These are phyloP conservation scores for Penaeus chinensis DNA, from an alignment of 1,140 invertebrate genomes.

Conservation along the genomic window DNA sequence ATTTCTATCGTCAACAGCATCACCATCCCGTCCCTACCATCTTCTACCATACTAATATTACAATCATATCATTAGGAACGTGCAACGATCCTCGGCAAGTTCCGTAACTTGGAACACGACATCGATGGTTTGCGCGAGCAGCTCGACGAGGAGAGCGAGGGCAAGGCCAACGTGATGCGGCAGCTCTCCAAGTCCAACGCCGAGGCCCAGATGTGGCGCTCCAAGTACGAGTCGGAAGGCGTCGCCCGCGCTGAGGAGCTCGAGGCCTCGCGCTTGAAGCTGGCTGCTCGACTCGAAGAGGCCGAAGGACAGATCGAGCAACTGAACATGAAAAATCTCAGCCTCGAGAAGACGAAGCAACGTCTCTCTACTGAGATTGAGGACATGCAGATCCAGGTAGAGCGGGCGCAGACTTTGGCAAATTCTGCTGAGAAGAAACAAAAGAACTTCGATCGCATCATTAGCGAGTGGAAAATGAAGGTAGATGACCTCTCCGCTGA, in stretches of 20 bases:
- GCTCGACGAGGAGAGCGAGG: conserved; percentile 72
- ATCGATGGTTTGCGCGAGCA: conserved; percentile 72
- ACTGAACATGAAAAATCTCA: conserved; percentile 72
- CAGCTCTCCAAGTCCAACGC: conserved; percentile 71
- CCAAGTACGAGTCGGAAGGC: no score
- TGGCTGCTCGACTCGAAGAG: no score
- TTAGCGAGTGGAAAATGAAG: no score
- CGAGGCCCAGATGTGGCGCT: no score
- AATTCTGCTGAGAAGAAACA: no score
- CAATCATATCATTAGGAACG: not conserved
- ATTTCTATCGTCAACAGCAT: no score
- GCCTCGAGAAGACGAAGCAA: conserved; percentile 74
- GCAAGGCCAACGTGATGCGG: conserved; percentile 77
- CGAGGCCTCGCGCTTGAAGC: no score
- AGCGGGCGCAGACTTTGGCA: conserved; percentile 74
- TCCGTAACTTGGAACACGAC: conserved; percentile 72
- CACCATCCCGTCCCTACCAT: no score
- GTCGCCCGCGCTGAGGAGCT: no score
- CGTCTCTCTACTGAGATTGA: conserved; percentile 73
- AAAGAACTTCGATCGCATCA: no score
- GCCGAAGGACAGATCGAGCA: no score
- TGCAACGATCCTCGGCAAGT: conserved; percentile 79
- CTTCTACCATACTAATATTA: no score
- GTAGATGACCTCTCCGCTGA: conserved; percentile 81
- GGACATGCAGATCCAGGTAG: conserved; percentile 73